These are phyloP conservation scores for Salvelinus fontinalis DNA, from an alignment of 2,113 vertebrate genomes.

Conservation along the genomic window DNA sequence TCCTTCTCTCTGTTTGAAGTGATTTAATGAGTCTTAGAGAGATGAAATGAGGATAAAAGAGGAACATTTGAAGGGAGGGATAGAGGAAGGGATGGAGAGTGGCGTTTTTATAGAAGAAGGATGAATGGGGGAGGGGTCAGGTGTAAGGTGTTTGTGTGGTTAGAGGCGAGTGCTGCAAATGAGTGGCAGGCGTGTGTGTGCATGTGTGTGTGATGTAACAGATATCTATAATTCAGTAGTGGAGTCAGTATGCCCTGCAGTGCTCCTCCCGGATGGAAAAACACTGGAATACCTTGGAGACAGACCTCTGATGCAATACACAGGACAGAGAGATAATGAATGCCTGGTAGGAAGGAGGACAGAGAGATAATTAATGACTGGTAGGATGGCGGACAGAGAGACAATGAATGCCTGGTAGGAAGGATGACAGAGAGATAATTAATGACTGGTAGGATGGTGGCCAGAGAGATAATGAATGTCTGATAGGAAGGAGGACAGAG, in stretches of 20 bases:
- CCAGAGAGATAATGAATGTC: slow-evolving; percentile 29
- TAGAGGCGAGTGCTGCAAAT: slow-evolving; percentile 5
- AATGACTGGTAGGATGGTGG: no score
- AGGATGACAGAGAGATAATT: no score
- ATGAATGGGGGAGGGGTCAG: neutral
- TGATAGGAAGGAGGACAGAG: neutral
- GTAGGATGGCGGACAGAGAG: no score
- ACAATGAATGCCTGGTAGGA: no score
- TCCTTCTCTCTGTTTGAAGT: slow-evolving; percentile 16
- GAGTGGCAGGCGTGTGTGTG: neutral
- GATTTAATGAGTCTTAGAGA: slow-evolving; percentile 45
- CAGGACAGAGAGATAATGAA: no score
- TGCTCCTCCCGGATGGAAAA: slow-evolving; percentile 50
- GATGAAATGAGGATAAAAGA: slow-evolving; percentile 35
- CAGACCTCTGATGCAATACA: neutral
- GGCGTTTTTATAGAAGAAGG: neutral
- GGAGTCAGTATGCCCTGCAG: slow-evolving; percentile 46
- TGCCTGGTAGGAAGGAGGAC: no score
- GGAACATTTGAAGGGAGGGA: slow-evolving; percentile 34
- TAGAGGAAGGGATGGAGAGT: slow-evolving; percentile 16
- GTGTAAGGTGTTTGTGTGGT: neutral
- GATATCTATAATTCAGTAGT: slow-evolving; percentile 69
- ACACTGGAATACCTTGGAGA: slow-evolving; percentile 47
- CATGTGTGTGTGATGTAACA: slow-evolving; percentile 56
- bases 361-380: no score